Conservation (phyloP, 2,888 invertebrate genomes). For the Schrankia costaestrigalis region DNA sequence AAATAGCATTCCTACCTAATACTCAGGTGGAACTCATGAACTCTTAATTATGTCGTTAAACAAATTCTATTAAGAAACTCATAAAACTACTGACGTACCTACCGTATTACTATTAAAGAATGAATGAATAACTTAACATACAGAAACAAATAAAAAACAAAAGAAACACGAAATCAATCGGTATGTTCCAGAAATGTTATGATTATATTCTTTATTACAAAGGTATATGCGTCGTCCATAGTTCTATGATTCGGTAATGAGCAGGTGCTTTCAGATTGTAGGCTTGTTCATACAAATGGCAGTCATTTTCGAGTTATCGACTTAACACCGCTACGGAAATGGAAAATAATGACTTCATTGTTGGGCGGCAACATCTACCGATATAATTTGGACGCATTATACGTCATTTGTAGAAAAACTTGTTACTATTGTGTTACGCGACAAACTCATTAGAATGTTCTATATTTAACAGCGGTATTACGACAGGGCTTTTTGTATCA, state of each 20-base stretch:
- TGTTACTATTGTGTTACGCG: conserved; percentile 36
- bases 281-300: conserved; percentile 63
- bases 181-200: no score
- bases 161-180: no score
- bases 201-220: conserved; percentile 17
- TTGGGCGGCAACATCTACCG: conserved; percentile 58
- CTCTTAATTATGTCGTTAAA: no score
- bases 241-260: conserved; percentile 64
- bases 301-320: conserved; percentile 80
- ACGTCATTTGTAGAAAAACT: conserved; percentile 62
- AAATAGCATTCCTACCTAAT: no score
- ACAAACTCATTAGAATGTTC: conserved; percentile 29
- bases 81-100: no score
- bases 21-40: no score
- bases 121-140: no score
- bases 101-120: no score
- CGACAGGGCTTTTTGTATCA: no score
- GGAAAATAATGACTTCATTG: conserved; percentile 79
- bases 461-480: no score
- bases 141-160: no score
- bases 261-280: conserved; percentile 55
- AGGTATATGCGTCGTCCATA: conserved; percentile 27
- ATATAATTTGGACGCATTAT: conserved; percentile 73
- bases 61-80: no score
- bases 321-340: conserved; percentile 74